Conservation (phyloP, 2,888 invertebrate genomes). For the Tinea pellionella region DNA sequence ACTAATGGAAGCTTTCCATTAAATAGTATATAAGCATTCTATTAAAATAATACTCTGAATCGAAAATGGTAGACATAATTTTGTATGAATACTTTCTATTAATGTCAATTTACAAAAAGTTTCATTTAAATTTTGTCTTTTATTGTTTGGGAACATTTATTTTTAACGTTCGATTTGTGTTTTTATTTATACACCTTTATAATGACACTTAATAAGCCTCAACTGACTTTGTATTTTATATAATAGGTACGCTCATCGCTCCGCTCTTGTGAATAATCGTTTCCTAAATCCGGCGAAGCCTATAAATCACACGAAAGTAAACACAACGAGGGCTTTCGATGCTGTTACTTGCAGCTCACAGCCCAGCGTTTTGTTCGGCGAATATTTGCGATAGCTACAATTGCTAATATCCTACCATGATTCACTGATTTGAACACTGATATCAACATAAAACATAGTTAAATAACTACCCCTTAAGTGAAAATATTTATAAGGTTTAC, state of each 20-base stretch:
- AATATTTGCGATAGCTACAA: constrained; percentile 6
- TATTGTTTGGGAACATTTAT: too few relatives aligned
- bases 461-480: not conserved
- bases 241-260: not conserved
- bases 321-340: constrained; percentile 57
- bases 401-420: not conserved
- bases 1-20: not conserved
- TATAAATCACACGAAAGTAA: constrained; percentile 70
- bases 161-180: too few relatives aligned
- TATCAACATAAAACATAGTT: not conserved
- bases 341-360: constrained; percentile 43
- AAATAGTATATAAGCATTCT: not conserved
- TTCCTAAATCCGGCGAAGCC: constrained; percentile 65
- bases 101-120: too few relatives aligned
- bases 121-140: too few relatives aligned
- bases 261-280: not conserved
- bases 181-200: too few relatives aligned
- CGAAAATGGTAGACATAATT: too few relatives aligned
- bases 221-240: too few relatives aligned
- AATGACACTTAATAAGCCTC: too few relatives aligned
- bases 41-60: not conserved
- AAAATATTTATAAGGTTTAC: not conserved
- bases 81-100: too few relatives aligned
- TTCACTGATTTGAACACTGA: not conserved
- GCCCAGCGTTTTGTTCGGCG: constrained; percentile 30